Percentiles rank a stretch among this genome's conserved stretches.
phyloP scores from a whole-genome alignment of 2,888 invertebrate genomes.

The Polydrusus pterygomalis region DNA sequence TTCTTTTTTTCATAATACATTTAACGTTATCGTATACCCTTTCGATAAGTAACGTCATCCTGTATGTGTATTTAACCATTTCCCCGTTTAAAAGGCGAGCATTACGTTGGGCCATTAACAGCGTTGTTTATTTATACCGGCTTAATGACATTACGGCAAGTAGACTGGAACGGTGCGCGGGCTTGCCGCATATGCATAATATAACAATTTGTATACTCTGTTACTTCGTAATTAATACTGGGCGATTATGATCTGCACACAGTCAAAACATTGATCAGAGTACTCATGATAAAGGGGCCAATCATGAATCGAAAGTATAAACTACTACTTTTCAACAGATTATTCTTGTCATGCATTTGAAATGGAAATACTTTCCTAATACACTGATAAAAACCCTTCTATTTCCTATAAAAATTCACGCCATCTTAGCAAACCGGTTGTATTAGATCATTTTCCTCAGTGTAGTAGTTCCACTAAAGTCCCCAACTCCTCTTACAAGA shows the following conservation, averaged over 20 bases:
- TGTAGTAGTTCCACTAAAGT: too few relatives aligned
- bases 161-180: constrained; percentile 40
- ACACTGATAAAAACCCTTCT: too few relatives aligned
- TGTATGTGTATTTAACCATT: neutral
- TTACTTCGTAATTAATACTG: constrained; percentile 36
- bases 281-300: too few relatives aligned
- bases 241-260: constrained; percentile 4
- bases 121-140: constrained; percentile 27
- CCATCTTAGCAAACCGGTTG: too few relatives aligned
- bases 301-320: too few relatives aligned
- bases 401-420: too few relatives aligned
- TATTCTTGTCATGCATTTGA: too few relatives aligned
- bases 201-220: constrained; percentile 36
- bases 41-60: neutral
- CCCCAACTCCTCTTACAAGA: too few relatives aligned
- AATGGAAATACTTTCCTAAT: too few relatives aligned
- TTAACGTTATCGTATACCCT: neutral
- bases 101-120: constrained; percentile 18
- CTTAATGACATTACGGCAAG: constrained; percentile 24
- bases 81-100: constrained; percentile 10
- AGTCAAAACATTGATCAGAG: too few relatives aligned
- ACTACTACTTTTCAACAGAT: too few relatives aligned
- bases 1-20: neutral
- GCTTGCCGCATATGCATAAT: constrained; percentile 37
- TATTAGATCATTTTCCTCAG: too few relatives aligned